Base-by-base conservation (phyloP, 2,113 vertebrate genomes). In the Tonatia bakeri region DNA sequence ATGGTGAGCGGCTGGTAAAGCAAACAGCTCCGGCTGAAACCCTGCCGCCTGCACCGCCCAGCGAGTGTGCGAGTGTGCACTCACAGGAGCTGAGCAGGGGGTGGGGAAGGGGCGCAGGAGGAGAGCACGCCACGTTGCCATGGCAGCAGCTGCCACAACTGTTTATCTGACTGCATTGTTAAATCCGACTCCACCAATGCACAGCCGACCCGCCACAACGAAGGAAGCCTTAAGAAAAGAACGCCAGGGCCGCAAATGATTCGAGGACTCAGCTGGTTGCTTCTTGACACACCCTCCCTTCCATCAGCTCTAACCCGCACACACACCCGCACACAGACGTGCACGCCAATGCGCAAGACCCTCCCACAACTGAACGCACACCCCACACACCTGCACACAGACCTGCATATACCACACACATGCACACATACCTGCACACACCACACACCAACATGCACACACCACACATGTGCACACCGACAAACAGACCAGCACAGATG, bases 81-180 rank as follows among this genome's bases (percentile, higher is more conserved):
- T 96, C 93, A 73, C 96, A 40, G 89, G 96, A 96, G 96, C 59
- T 82, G 54, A 75, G 94, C 95, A 72, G 64, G 83, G 95, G 97
- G 96, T 93, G 96, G 97, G 97, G 96, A 97, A 95, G 97, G 97
- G 95, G 96, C 88, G 93, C 75, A 91, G 92, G 96, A 97, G 98
- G 98, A 95, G 97, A 97, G 98, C 98, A 96, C 97, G 98, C 98
- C 97, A 97, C 97, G 99, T 99, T 99, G 98, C 99, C 98, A 99
- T 99, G 99, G 99, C 93, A 99, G 99, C 99, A 98, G 98, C 98
- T 99, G 99, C 98, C 98, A 99, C 99, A 98, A 99, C 98, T 99
- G 99, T 99, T 99, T 99, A 99, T 99, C 98, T 98, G 98, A 98
- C 98, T 98, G 98, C 98, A 97, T 98, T 97, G 98, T 98, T 92